Evolutionary conservation across 2,888 invertebrate species (phyloP), one percentile per base, ranked within the genome.

Genomic region (Drosophila pullipes): DNA sequence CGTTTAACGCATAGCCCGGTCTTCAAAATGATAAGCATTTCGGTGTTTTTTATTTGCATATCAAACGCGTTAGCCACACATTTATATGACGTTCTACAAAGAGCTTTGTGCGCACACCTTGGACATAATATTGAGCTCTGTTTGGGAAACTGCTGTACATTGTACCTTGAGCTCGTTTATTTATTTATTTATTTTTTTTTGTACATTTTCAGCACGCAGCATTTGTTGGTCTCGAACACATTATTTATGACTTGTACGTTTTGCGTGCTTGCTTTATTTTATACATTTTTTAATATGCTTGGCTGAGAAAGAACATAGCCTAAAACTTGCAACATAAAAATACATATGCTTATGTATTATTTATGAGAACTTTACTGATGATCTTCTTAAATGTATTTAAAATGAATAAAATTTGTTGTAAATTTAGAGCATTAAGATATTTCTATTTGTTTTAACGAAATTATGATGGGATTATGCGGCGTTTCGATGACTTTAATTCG

Each of bases 181-280:
- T 47, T 7, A 7, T 37, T 0, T 16, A 30, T 25, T 37, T 1
- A 6, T 11, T 44, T 22, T 22, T 22, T 44, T 13, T 76, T 71
- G 39, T 61, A 81, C 75, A 85, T 84, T 75, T 82, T 74, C 61
- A 67, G 81, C 84, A 85, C 73, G 74, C 80, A 82, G 39, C 70
- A 69, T 65, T 67, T 72, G 66, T 69, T 60, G 65, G 64, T 62
- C 70, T 75, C 79, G 77, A 83, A 86, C 73, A 50, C 83, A 79
- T 84, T 86, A 85, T 86, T 85, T 85, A 86, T 85, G 81, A 62
- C 54, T 50, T 50, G 70, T 74, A 81, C 81, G 77, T 62, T 74
- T 70, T 61, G 53, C 47, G 25, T 55, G 65, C 16, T 47, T 25
- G 33, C 41, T 66, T 66, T 25, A 44, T 44, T 44, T 11, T 54